Evolutionary conservation across 2,888 invertebrate species (phyloP).

Genomic region (Dasypolia templi): DNA sequence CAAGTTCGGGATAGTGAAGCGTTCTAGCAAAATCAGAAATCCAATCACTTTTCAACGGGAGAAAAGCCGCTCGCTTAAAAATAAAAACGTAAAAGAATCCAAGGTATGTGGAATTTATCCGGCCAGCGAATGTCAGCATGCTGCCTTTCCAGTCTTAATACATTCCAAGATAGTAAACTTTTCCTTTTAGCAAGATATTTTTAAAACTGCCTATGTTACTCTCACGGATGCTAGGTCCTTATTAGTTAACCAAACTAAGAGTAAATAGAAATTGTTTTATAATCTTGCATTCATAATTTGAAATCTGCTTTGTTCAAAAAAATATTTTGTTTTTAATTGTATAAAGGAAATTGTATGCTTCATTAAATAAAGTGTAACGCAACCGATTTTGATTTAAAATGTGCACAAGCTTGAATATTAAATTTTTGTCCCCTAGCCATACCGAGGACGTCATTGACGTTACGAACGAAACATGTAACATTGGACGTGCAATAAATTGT

Average conservation of each 20-base stretch:
- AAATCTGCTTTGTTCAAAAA: no score
- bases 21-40: conserved; percentile 25
- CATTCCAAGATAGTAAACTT: conserved; percentile 57
- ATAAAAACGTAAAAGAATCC: conserved; percentile 53
- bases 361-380: no score
- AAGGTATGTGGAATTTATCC: conserved; percentile 56
- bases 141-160: conserved; percentile 40
- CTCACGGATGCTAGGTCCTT: conserved; percentile 23
- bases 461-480: no score
- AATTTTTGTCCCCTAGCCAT: neutral
- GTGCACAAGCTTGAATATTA: neutral
- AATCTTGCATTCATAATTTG: conserved; percentile 12
- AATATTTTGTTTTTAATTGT: neutral
- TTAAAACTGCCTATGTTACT: conserved; percentile 37
- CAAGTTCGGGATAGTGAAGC: conserved; percentile 6
- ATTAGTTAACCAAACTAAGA: conserved; percentile 28
- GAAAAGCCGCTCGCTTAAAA: conserved; percentile 34
- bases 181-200: conserved; percentile 53
- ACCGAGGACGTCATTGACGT: no score
- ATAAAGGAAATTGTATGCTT: no score
- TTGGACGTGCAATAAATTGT: conserved; percentile 37
- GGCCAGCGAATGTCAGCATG: conserved; percentile 23
- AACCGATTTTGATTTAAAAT: neutral
- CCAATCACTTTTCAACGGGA: conserved; percentile 30
- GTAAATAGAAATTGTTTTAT: conserved; percentile 32